These are phyloP conservation scores for Drosophila ananassae DNA, from an alignment of 1,140 invertebrate species.

Conservation along the genomic window DNA sequence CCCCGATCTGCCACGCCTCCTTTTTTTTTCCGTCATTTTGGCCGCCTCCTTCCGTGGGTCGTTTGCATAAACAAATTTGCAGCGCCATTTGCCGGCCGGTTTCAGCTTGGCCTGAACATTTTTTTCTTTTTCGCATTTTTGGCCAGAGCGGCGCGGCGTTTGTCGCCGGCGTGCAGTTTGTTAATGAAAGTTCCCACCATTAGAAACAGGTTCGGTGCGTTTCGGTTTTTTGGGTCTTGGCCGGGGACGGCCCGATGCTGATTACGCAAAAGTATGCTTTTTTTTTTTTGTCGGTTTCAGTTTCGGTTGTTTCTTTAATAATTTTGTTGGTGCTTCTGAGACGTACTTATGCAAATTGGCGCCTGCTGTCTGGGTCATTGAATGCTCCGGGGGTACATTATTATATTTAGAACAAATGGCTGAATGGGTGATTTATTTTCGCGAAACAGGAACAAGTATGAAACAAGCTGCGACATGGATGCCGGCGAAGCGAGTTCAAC, in stretches of 20 bases:
- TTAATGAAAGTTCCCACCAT: slow-evolving; percentile 82
- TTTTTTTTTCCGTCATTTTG: slow-evolving; percentile 1
- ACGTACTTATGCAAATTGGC: slow-evolving; percentile 71
- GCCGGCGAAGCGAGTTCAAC: slow-evolving; percentile 60
- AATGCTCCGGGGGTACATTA: slow-evolving; percentile 17
- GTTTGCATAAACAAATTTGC: slow-evolving; percentile 80
- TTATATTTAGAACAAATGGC: slow-evolving; percentile 45
- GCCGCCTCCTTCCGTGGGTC: slow-evolving; percentile 21
- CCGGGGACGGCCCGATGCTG: slow-evolving; percentile 45
- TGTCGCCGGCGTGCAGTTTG: slow-evolving; percentile 54
- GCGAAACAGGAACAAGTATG: slow-evolving; percentile 28
- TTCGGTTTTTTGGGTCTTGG: slow-evolving; percentile 14
- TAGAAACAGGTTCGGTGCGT: slow-evolving; percentile 74
- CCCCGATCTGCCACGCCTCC: slow-evolving; percentile 6
- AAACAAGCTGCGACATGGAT: slow-evolving; percentile 31
- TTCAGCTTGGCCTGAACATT: slow-evolving; percentile 51
- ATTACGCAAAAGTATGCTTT: slow-evolving; percentile 57
- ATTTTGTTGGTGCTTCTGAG: slow-evolving; percentile 33
- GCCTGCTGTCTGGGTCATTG: slow-evolving; percentile 42
- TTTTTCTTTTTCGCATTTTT: slow-evolving; percentile 10
- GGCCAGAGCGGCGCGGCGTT: slow-evolving; percentile 4
- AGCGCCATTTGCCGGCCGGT: slow-evolving; percentile 77
- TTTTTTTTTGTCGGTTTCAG: slow-evolving; percentile 15
- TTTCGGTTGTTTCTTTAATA: slow-evolving; percentile 8
- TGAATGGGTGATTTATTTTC: slow-evolving; percentile 28